Base-by-base conservation (phyloP, 2,113 vertebrate species). In the Apaloderma vittatum region DNA sequence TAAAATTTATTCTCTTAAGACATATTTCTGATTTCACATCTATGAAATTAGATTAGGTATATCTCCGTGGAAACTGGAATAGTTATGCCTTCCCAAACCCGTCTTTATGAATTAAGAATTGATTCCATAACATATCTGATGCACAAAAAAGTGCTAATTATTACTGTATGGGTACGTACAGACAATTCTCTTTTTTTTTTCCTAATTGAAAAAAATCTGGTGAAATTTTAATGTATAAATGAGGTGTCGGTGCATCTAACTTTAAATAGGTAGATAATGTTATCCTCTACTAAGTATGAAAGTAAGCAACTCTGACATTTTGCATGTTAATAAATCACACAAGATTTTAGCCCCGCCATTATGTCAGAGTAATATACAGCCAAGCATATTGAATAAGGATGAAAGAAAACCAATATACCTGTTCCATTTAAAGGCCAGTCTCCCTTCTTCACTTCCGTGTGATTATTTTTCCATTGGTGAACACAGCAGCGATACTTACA, bases 1-100 rank as follows among this genome's bases (percentile, higher is more conserved):
- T 92, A 81, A 96, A 91, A 94, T 87, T 85, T 88, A 65, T 93
- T 97, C 96, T 92, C 83, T 79, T 91, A 92, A 81, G 80, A 92
- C 30, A 11, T 90, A 83, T 94, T 96, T 92, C 63, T 76, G 77
- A 87, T 92, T 94, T 94, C 61, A 75, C 79, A 79, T 81, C 59
- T 87, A 73, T 93, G 92, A 94, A 87, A 97, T 95, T 94, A 90
- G 92, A 95, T 91, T 79, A 93, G 51, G 55, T 83, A 63, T 66
- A 66, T 84, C 65, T 92, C 68, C 87, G 79, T 79, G 82, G 75
- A 94, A 92, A 73, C 37, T 88, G 68, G 67, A 87, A 24, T 57
- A 86, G 66, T 84, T 96, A 84, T 54, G 51, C 16, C 40, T 93
- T 78, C 30, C 46, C 62, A 66, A 93, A 77, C 66, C 30, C 45